Evolutionary conservation across 2,797 vertebrate genomes (phyloP), one percentile per base, ranked within the genome.

Genomic region (Ispidina picta): DNA sequence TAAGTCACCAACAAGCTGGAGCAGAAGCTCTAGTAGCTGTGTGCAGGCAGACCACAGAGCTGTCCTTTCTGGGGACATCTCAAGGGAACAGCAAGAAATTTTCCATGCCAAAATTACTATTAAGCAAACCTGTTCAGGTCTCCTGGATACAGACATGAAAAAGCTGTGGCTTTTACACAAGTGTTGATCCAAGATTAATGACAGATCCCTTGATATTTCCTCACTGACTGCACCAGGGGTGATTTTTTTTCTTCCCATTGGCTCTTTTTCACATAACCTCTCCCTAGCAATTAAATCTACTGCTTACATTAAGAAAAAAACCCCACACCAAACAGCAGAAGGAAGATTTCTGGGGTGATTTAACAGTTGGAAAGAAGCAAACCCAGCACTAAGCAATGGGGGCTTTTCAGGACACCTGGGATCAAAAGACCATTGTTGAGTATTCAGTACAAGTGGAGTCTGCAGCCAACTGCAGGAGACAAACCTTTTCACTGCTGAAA

Each of bases 341-440:
- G 85, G 87, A 74, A 74, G 81, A 39, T 39, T 25, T 46, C 82
- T 22, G 55, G 55, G 35, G 55, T 23, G 25, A 62, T 69, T 86
- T 23, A 62, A 66, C 78, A 92, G 92, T 90, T 94, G 90, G 78
- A 83, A 93, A 64, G 9, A 56, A 49, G 75, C 75, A 89, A 63
- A 84, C 4, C 8, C 75, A 85, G 69, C 48, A 83, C 39, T 41
- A 35, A 58, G 79, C 58, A 26, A 48, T 37, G 39, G 8, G 88
- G 93, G 94, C 94, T 62, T 83, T 68, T 92, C 51, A 88, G 93
- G 86, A 94, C 94, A 89, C 15, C 48, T 3, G 55, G 7, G 73
- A 92, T 92, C 83, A 89, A 83, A 87, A 65, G 92, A 31, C 35
- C 43, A 76, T 39, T 80, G 70, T 75, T 39, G 78, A 56, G 37